Conservation (phyloP, 2,888 invertebrate species). For the Nomada hirtipes region DNA sequence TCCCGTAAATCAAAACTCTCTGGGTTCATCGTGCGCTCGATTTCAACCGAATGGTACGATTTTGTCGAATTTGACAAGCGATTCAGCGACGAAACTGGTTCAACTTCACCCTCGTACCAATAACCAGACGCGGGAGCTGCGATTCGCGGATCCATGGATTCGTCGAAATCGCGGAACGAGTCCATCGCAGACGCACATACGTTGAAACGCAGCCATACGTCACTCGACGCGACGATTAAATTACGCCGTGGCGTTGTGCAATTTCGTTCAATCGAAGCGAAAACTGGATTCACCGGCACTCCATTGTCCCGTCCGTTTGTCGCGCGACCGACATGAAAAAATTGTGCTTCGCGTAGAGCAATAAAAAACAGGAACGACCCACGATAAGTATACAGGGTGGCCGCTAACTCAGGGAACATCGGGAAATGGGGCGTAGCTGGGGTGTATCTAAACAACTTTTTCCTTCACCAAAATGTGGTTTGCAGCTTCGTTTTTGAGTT, state of each 20-base stretch:
- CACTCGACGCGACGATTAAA: conserved; percentile 4
- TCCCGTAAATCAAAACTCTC: neutral
- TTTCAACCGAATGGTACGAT: neutral
- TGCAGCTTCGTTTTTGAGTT: too few species aligned
- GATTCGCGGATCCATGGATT: neutral
- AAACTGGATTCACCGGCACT: conserved; percentile 47
- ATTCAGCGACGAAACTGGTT: neutral
- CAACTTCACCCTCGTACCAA: neutral
- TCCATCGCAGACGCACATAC: neutral
- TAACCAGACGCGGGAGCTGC: neutral
- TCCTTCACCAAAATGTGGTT: too few species aligned
- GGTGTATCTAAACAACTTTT: too few species aligned
- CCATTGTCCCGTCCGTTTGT: conserved; percentile 9
- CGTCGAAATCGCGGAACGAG: neutral
- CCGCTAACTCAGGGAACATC: too few species aligned
- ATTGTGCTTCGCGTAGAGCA: conserved; percentile 24
- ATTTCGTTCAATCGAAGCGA: conserved; percentile 38
- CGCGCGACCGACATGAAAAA: conserved; percentile 27
- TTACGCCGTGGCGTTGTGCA: conserved; percentile 23
- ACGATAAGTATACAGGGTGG: neutral
- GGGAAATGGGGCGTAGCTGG: too few species aligned
- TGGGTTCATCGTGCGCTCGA: neutral
- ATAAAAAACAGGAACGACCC: conserved; percentile 33
- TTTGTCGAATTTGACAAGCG: neutral
- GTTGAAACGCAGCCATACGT: neutral